These are phyloP conservation scores for Chlorodrepanis virens DNA, from an alignment of 2,113 vertebrate genomes.

Conservation along the genomic window DNA sequence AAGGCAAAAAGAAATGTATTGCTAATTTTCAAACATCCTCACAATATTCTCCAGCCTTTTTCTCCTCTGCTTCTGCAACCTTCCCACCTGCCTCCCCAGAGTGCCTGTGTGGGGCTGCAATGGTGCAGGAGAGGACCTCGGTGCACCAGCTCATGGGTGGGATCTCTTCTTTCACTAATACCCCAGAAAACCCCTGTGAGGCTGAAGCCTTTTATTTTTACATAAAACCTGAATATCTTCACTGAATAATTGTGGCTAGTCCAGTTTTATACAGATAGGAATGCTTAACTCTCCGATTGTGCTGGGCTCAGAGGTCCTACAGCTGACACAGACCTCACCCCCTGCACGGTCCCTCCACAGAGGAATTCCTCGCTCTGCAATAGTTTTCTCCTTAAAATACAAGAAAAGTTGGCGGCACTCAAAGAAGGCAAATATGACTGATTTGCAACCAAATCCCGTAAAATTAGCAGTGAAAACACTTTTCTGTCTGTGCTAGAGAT, in stretches of 20 bases:
- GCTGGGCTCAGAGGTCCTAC: neutral
- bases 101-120: fast-evolving
- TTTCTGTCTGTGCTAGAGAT: neutral
- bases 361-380: neutral
- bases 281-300: neutral
- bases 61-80: neutral
- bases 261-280: neutral
- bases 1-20: neutral
- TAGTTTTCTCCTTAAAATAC: neutral
- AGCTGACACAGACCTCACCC: neutral
- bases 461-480: neutral
- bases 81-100: fast-evolving
- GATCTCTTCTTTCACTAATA: neutral
- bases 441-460: neutral
- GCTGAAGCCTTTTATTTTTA: neutral
- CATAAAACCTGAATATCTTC: neutral
- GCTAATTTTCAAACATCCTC: slow-evolving; percentile 9
- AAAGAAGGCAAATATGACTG: neutral
- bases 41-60: neutral
- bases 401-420: neutral
- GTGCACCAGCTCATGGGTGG: neutral
- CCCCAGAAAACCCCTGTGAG: fast-evolving
- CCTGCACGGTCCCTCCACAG: fast-evolving
- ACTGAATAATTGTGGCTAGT: neutral
- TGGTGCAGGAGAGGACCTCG: neutral